These are phyloP conservation scores for Nesidiocoris tenuis DNA, from an alignment of 2,888 invertebrate genomes.

Conservation along the genomic window DNA sequence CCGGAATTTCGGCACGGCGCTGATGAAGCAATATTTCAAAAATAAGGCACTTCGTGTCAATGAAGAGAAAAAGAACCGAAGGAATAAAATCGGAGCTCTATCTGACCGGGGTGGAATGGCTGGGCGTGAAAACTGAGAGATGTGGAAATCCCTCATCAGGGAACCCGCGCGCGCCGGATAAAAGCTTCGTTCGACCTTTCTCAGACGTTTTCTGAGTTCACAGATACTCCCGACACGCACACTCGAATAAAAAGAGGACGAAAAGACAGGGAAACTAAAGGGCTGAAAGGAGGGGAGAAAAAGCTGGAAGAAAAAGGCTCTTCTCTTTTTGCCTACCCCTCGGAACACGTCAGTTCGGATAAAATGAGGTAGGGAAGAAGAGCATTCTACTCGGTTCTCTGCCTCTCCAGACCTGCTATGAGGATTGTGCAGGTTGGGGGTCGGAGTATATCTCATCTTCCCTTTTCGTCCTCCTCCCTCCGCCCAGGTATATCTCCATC, in stretches of 20 bases:
- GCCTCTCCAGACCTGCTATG: neutral
- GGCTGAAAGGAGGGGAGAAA: neutral
- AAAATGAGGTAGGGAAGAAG: slow-evolving; percentile 18
- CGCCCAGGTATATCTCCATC: neutral
- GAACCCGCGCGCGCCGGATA: neutral
- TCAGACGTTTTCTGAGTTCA: slow-evolving; percentile 1
- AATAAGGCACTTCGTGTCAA: no score
- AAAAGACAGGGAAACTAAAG: neutral
- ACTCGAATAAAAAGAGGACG: neutral
- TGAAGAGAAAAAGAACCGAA: no score
- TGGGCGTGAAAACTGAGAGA: slow-evolving; percentile 24
- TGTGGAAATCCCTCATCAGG: slow-evolving; percentile 7
- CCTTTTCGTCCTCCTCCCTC: slow-evolving; percentile 14
- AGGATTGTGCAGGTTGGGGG: neutral
- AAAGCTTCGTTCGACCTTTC: neutral
- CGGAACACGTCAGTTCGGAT: slow-evolving; percentile 6
- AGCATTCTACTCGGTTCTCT: neutral
- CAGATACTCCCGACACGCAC: neutral
- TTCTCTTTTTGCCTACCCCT: neutral
- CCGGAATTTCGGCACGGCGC: no score
- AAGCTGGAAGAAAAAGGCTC: neutral
- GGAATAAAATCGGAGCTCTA: neutral
- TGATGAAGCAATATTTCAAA: no score
- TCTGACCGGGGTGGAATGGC: neutral
- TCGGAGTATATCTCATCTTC: neutral